Conservation (phyloP, 2,113 vertebrate species). For the Alectura lathami region DNA sequence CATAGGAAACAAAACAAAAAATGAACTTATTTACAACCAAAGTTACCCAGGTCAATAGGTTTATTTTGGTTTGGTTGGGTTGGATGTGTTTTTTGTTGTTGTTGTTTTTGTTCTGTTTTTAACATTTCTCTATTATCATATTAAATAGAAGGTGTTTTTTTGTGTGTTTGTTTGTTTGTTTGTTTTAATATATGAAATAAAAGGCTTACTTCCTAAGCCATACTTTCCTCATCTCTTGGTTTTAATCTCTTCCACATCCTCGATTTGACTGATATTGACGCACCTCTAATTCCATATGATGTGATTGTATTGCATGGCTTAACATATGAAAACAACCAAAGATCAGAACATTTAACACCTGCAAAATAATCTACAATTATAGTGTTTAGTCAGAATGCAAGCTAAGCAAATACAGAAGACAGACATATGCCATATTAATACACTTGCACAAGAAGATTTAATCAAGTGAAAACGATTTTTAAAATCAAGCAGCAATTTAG, state of each 20-base stretch:
- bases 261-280: neutral
- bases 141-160: neutral
- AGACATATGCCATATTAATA: neutral
- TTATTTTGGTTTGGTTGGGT: neutral
- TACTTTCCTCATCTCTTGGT: neutral
- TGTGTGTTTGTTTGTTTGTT: too few relatives aligned
- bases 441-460: neutral
- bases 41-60: neutral
- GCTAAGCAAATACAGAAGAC: neutral
- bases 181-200: neutral
- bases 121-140: neutral
- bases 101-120: neutral
- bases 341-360: neutral
- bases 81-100: neutral
- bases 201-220: neutral
- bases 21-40: neutral
- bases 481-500: neutral
- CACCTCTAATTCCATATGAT: neutral
- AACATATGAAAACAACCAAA: neutral
- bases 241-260: constrained; percentile 12
- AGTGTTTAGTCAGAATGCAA: neutral
- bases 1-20: neutral
- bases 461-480: neutral
- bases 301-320: neutral
- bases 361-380: neutral